Conservation (phyloP, 2,888 invertebrate species). For the Lasioglossum lativentre region DNA sequence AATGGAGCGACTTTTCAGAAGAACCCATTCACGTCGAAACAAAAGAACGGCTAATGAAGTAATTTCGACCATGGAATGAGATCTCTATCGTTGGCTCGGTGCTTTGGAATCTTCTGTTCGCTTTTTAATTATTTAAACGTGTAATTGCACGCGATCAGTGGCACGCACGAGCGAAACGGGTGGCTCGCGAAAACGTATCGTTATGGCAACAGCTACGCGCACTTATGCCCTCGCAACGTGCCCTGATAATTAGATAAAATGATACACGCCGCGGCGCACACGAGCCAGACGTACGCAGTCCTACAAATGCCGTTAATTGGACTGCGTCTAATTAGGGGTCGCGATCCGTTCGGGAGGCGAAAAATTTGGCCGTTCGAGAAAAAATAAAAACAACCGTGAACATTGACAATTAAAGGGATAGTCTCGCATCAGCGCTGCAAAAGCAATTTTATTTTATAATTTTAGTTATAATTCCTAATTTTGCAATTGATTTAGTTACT, state of each 20-base stretch:
- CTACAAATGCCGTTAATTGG: constrained; percentile 55
- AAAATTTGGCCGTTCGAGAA: background rate
- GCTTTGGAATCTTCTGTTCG: constrained; percentile 30
- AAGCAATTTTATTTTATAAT: too few relatives aligned
- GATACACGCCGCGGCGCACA: constrained; percentile 48
- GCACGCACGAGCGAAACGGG: constrained; percentile 37
- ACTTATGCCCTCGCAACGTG: constrained; percentile 42
- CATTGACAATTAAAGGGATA: background rate
- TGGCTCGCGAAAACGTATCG: constrained; percentile 60
- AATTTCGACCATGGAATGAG: constrained; percentile 26
- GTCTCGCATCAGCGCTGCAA: too few relatives aligned
- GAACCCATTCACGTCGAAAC: background rate
- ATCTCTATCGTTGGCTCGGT: constrained; percentile 36
- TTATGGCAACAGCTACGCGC: constrained; percentile 43
- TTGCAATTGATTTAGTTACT: too few relatives aligned
- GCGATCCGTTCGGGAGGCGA: background rate
- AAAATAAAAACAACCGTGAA: background rate
- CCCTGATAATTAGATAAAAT: constrained; percentile 63
- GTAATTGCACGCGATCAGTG: constrained; percentile 46
- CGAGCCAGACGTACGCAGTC: constrained; percentile 41
- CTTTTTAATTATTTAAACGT: constrained; percentile 60
- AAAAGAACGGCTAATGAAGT: constrained; percentile 30
- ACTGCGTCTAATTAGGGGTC: constrained; percentile 60
- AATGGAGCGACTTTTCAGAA: background rate
- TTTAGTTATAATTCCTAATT: too few relatives aligned